phyloP scores from a whole-genome alignment of 2,888 invertebrate genomes.

The Chromoteleia sp. region DNA sequence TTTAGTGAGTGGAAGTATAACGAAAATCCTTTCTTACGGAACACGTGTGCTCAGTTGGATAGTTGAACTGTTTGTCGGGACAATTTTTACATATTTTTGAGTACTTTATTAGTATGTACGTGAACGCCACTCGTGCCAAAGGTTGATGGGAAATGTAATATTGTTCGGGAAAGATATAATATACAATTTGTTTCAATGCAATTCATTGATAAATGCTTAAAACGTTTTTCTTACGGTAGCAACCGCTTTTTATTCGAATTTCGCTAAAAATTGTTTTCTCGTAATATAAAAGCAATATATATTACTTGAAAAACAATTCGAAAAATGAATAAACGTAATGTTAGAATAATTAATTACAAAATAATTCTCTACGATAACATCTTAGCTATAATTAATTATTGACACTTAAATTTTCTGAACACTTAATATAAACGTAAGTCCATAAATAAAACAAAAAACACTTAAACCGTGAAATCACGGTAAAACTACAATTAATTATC shows the following conservation, averaged over 20 bases:
- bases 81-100: conserved; percentile 28
- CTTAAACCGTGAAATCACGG: conserved; percentile 5
- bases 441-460: conserved; percentile 15
- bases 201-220: too few relatives aligned
- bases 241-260: neutral
- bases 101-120: conserved; percentile 22
- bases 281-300: too few relatives aligned
- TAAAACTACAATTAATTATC: conserved; percentile 33
- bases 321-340: neutral
- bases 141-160: neutral
- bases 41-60: conserved; percentile 35
- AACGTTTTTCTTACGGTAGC: too few relatives aligned
- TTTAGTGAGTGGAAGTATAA: conserved; percentile 44
- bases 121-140: conserved; percentile 15
- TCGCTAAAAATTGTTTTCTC: too few relatives aligned
- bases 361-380: neutral
- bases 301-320: too few relatives aligned
- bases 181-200: neutral
- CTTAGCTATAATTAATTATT: conserved; percentile 3
- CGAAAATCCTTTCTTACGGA: conserved; percentile 49
- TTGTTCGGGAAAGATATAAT: neutral
- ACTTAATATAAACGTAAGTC: neutral
- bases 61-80: conserved; percentile 25
- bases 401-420: neutral
- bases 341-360: conserved; percentile 5